phyloP scores from a whole-genome alignment of 2,888 invertebrate species.

The Philopedon plagiatum region DNA sequence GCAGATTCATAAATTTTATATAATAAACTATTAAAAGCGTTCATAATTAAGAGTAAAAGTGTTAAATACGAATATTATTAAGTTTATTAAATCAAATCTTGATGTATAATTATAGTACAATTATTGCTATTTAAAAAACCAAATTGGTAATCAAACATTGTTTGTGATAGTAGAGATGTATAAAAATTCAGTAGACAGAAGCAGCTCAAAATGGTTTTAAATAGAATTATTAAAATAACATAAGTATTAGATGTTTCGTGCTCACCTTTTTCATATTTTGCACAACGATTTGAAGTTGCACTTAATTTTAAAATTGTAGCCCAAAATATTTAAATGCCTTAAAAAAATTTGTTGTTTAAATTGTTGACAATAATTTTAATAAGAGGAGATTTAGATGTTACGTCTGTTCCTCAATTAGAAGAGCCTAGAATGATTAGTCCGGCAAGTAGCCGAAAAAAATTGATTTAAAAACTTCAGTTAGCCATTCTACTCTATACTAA shows the following conservation, averaged over 20 bases:
- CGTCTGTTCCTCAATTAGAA: not conserved
- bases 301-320: not conserved
- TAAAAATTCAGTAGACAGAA: slow-evolving; percentile 17
- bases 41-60: slow-evolving; percentile 12
- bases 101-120: slow-evolving; percentile 20
- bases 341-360: slow-evolving; percentile 36
- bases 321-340: slow-evolving; percentile 31
- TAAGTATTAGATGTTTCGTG: not conserved
- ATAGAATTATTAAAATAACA: too few species aligned
- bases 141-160: slow-evolving; percentile 38
- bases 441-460: not conserved
- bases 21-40: slow-evolving; percentile 16
- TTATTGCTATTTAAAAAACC: slow-evolving; percentile 36
- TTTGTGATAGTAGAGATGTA: slow-evolving; percentile 43
- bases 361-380: slow-evolving; percentile 42
- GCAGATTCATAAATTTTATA: slow-evolving; percentile 33
- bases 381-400: slow-evolving; percentile 1
- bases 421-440: not conserved
- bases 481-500: not conserved
- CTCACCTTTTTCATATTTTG: not conserved
- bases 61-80: slow-evolving; percentile 25
- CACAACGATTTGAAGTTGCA: not conserved
- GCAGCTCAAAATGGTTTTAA: slow-evolving; percentile 9
- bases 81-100: slow-evolving; percentile 25
- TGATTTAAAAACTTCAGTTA: not conserved